Percentiles rank a stretch among this genome's conserved stretches.
Conservation (phyloP, 2,888 invertebrate genomes). For the Agrenia bidenticulata region DNA sequence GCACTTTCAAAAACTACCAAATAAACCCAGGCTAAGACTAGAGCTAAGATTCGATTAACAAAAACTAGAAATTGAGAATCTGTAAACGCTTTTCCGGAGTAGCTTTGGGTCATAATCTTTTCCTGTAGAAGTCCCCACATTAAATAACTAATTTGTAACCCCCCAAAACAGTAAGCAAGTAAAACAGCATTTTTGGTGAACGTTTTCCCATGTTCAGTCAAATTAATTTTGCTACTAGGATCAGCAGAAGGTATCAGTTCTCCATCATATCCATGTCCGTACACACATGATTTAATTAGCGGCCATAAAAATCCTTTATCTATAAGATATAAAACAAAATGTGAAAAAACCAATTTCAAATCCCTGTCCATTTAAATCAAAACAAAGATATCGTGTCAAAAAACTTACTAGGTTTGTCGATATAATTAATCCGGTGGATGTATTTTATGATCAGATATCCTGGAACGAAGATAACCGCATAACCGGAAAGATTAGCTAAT, state of each 20-base stretch:
- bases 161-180: constrained; percentile 76
- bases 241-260: constrained; percentile 34
- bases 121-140: constrained; percentile 97
- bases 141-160: constrained; percentile 85
- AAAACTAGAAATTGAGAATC: constrained; percentile 98
- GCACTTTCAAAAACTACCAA: constrained; percentile 61
- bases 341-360: too few relatives aligned
- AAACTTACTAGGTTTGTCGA: constrained; percentile 71
- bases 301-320: constrained; percentile 52
- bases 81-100: constrained; percentile 69
- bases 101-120: constrained; percentile 92
- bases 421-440: constrained; percentile 72
- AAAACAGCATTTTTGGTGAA: constrained; percentile 60
- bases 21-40: constrained; percentile 69
- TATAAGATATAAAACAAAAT: constrained; percentile 16
- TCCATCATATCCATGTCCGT: constrained; percentile 46
- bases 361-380: not conserved
- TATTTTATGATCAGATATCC: constrained; percentile 81
- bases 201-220: constrained; percentile 13
- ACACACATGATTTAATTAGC: constrained; percentile 46
- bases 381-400: too few relatives aligned
- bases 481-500: constrained; percentile 78
- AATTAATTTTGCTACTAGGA: constrained; percentile 3
- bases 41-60: constrained; percentile 86
- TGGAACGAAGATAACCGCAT: constrained; percentile 83